Conservation (phyloP, 2,797 vertebrate species). For the Moxostoma hubbsi region DNA sequence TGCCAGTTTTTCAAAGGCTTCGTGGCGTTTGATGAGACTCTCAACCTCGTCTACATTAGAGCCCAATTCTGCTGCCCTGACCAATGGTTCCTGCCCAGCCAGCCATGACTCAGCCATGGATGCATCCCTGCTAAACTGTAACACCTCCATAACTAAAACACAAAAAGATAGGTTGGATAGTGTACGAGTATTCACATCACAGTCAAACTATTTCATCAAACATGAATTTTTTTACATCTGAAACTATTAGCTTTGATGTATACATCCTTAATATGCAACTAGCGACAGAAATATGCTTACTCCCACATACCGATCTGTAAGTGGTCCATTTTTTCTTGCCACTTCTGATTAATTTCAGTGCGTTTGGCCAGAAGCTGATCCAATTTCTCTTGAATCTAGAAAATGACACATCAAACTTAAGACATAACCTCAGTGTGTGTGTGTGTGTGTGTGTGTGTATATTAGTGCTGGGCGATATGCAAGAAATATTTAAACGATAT, state of each 20-base stretch:
- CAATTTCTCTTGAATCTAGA: slow-evolving; percentile 89
- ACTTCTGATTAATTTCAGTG: slow-evolving; percentile 88
- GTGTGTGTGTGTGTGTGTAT: too few species aligned
- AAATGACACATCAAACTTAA: slow-evolving; percentile 30
- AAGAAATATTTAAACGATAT: too few species aligned
- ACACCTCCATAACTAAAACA: slow-evolving; percentile 86
- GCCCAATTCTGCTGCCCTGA: slow-evolving; percentile 88
- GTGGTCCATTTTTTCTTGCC: slow-evolving; percentile 94
- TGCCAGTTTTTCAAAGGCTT: slow-evolving; percentile 91
- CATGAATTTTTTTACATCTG: background rate
- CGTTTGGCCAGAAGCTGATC: slow-evolving; percentile 87
- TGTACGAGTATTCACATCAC: background rate
- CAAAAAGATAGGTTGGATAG: slow-evolving; percentile 10
- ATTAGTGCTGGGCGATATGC: too few species aligned
- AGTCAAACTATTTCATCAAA: background rate
- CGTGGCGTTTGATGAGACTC: slow-evolving; percentile 91
- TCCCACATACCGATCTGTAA: slow-evolving; percentile 82
- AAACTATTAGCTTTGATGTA: background rate
- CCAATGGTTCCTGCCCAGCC: slow-evolving; percentile 89
- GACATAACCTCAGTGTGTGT: background rate
- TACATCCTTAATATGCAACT: background rate
- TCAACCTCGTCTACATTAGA: slow-evolving; percentile 93
- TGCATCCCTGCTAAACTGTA: slow-evolving; percentile 91
- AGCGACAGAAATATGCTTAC: background rate
- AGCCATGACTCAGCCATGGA: slow-evolving; percentile 92